A percentile compares a stretch with the other conserved stretches of the same genome.
Conservation (phyloP, 2,888 invertebrate species). For the Shargacucullia verbasci region DNA sequence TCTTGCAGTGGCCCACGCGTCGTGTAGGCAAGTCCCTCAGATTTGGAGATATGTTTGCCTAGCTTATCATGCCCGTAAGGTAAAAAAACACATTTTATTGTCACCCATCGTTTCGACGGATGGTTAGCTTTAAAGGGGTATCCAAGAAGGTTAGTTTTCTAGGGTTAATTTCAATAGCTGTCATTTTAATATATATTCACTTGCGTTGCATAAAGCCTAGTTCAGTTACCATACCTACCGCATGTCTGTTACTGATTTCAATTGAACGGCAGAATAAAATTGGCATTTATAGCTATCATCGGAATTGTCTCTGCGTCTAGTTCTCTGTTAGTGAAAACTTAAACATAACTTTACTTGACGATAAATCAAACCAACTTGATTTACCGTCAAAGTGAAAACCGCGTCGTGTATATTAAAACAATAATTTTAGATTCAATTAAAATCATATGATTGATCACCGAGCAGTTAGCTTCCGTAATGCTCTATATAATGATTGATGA, state of each 20-base stretch:
- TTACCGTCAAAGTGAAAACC: conserved; percentile 16
- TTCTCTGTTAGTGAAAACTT: conserved; percentile 9
- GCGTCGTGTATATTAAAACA: conserved; percentile 48
- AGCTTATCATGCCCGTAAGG: too few relatives aligned
- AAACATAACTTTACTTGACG: conserved; percentile 9
- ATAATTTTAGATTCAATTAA: conserved; percentile 72
- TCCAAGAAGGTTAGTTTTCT: too few relatives aligned
- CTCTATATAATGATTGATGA: conserved; percentile 80
- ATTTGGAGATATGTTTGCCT: too few relatives aligned
- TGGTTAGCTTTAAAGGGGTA: too few relatives aligned
- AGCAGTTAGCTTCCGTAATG: conserved; percentile 76
- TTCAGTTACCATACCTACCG: not conserved
- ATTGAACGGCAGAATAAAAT: not conserved
- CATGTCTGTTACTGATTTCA: conserved; percentile 12
- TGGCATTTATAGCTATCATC: conserved; percentile 32
- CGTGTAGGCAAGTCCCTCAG: too few relatives aligned
- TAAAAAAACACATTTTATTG: too few relatives aligned
- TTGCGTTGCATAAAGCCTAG: too few relatives aligned
- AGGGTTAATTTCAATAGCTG: too few relatives aligned
- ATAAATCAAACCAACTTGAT: conserved; percentile 36
- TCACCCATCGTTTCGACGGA: too few relatives aligned
- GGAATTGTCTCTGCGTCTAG: not conserved
- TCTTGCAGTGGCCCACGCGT: too few relatives aligned
- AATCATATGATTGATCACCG: conserved; percentile 68
- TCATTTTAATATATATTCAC: too few relatives aligned